Percentiles rank a stretch among this genome's conserved stretches.
phyloP scores from a whole-genome alignment of 2,888 invertebrate species.

The Ichneumoninae sp. region DNA sequence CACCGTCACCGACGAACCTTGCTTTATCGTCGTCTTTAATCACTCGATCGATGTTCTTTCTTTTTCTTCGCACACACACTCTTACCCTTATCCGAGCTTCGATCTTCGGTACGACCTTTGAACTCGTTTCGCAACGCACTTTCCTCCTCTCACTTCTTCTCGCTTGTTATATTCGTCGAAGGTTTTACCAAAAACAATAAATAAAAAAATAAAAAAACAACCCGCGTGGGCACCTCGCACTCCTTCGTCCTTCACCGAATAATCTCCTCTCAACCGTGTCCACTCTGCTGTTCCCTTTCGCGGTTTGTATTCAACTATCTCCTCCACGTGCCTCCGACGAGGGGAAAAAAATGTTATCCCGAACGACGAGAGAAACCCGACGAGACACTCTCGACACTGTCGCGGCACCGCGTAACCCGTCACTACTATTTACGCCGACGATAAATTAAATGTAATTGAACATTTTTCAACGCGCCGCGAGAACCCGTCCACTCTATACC shows the following conservation, averaged over 20 bases:
- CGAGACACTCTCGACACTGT: conserved; percentile 49
- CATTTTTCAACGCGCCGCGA: conserved; percentile 80
- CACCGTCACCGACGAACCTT: neutral
- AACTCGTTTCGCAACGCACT: conserved; percentile 28
- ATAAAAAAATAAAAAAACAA: neutral
- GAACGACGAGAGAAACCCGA: conserved; percentile 46
- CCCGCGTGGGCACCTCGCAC: neutral
- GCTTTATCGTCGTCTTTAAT: neutral
- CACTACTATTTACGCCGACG: conserved; percentile 74
- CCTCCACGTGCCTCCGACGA: conserved; percentile 46
- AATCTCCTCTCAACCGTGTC: conserved; percentile 23
- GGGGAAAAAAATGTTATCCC: conserved; percentile 27
- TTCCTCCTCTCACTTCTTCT: conserved; percentile 9
- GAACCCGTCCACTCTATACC: conserved; percentile 54
- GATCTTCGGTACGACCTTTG: conserved; percentile 54
- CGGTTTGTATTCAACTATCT: conserved; percentile 11
- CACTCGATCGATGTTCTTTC: neutral
- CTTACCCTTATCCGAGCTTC: conserved; percentile 52
- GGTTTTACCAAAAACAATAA: neutral
- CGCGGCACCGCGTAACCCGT: conserved; percentile 65
- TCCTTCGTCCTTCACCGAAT: neutral
- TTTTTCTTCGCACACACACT: neutral
- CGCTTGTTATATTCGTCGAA: conserved; percentile 11
- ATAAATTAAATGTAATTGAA: conserved; percentile 79
- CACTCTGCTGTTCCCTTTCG: neutral